phyloP scores from a whole-genome alignment of 2,888 invertebrate species.

The Horisme vitalbata region DNA sequence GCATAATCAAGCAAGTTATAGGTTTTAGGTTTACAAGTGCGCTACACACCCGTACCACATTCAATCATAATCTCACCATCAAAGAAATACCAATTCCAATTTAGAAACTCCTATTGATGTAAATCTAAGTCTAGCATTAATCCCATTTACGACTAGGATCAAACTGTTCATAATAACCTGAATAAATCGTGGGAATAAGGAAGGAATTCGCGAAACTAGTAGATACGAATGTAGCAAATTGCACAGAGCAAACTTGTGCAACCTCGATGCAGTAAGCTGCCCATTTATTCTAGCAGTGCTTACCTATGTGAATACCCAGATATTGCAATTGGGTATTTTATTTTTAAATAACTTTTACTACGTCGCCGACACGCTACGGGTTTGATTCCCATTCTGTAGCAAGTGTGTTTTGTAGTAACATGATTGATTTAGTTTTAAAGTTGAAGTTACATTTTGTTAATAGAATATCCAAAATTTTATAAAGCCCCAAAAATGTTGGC shows the following conservation, averaged over 20 bases:
- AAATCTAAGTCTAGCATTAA: constrained; percentile 12
- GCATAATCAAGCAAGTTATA: no score
- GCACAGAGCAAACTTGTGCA: constrained; percentile 16
- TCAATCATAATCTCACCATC: not conserved
- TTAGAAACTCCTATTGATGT: not conserved
- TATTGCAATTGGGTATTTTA: constrained; percentile 9
- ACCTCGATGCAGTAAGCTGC: constrained; percentile 20
- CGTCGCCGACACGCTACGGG: no score
- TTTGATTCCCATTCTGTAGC: no score
- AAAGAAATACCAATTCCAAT: not conserved
- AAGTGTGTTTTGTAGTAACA: no score
- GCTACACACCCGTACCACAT: no score
- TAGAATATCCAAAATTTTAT: no score
- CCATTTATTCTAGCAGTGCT: constrained; percentile 20
- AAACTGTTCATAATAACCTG: constrained; percentile 19
- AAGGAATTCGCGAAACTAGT: constrained; percentile 21
- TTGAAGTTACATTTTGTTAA: no score
- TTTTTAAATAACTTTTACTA: constrained; percentile 3
- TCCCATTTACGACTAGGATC: constrained; percentile 14
- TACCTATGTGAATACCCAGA: not conserved
- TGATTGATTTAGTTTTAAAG: no score
- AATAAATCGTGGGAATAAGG: constrained; percentile 20
- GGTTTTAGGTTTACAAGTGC: no score
- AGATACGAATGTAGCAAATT: constrained; percentile 22
- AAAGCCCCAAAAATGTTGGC: no score